Evolutionary conservation across 2,113 vertebrate genomes (phyloP).

Genomic region (Chroicocephalus ridibundus): DNA sequence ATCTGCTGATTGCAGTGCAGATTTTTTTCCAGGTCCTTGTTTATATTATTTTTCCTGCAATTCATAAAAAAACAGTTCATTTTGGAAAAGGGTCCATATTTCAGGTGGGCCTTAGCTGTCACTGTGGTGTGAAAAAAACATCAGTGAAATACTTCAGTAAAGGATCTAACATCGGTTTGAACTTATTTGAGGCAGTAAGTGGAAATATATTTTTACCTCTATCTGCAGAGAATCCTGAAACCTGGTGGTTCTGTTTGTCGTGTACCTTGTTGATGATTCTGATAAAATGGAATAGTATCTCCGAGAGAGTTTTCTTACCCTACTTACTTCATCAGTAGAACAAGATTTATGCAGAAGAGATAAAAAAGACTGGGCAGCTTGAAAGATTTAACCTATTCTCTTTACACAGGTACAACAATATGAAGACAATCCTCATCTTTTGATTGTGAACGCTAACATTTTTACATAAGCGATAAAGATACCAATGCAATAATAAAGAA

Average conservation of each 20-base stretch:
- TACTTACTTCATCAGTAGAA: neutral
- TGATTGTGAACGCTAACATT: neutral
- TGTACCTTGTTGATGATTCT: neutral
- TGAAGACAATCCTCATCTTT: neutral
- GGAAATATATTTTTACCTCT: neutral
- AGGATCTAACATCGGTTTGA: neutral
- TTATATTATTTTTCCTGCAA: neutral
- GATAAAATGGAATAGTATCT: neutral
- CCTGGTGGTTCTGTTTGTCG: neutral
- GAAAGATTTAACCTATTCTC: neutral
- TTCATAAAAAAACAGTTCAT: neutral
- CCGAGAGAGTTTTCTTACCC: neutral
- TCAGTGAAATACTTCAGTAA: neutral
- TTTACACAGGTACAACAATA: neutral
- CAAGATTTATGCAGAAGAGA: neutral
- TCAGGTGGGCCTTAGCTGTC: neutral
- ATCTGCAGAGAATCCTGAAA: neutral
- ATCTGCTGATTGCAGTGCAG: neutral
- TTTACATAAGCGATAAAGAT: neutral
- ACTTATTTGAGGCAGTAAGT: neutral
- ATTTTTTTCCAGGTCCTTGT: neutral
- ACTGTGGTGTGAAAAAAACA: neutral
- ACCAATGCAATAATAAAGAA: neutral
- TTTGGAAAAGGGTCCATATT: neutral
- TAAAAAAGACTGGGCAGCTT: neutral